Conservation (phyloP, 1,140 invertebrate species). For the Drosophila repletoides region DNA sequence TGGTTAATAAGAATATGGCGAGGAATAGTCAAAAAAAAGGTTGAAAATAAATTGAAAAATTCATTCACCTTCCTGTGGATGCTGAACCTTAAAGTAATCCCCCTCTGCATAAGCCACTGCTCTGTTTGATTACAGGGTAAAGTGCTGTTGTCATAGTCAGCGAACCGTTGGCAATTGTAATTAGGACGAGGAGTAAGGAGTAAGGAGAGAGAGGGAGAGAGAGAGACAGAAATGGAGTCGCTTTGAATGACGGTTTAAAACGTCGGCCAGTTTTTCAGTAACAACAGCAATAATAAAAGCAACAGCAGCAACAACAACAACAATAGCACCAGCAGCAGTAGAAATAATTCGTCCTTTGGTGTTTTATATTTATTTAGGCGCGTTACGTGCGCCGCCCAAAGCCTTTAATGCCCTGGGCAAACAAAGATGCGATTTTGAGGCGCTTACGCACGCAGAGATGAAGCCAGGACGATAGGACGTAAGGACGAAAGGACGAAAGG, state of each 20-base stretch:
- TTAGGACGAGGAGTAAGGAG: slow-evolving; percentile 48
- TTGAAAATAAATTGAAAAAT: no score
- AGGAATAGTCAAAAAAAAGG: no score
- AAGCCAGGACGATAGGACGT: neutral
- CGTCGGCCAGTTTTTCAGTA: slow-evolving; percentile 10
- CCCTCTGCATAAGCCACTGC: no score
- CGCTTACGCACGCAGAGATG: slow-evolving; percentile 58
- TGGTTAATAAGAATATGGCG: no score
- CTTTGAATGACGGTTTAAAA: slow-evolving; percentile 48
- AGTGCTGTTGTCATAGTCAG: slow-evolving; percentile 56
- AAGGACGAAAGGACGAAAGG: neutral
- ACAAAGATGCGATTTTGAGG: slow-evolving; percentile 66
- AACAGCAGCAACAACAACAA: neutral
- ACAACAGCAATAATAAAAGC: slow-evolving; percentile 1
- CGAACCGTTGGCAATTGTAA: slow-evolving; percentile 65
- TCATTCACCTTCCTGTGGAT: no score
- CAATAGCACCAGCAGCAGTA: neutral
- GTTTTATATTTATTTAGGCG: slow-evolving; percentile 76
- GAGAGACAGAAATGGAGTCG: neutral
- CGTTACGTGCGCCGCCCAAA: slow-evolving; percentile 51
- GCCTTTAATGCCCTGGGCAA: slow-evolving; percentile 69
- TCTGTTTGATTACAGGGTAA: slow-evolving; percentile 55
- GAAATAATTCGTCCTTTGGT: slow-evolving; percentile 30
- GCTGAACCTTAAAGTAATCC: no score
- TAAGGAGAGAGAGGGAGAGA: neutral